Evolutionary conservation across 2,113 vertebrate species (phyloP), one percentile per base, ranked within the genome.

Genomic region (Ardeotis arabs): DNA sequence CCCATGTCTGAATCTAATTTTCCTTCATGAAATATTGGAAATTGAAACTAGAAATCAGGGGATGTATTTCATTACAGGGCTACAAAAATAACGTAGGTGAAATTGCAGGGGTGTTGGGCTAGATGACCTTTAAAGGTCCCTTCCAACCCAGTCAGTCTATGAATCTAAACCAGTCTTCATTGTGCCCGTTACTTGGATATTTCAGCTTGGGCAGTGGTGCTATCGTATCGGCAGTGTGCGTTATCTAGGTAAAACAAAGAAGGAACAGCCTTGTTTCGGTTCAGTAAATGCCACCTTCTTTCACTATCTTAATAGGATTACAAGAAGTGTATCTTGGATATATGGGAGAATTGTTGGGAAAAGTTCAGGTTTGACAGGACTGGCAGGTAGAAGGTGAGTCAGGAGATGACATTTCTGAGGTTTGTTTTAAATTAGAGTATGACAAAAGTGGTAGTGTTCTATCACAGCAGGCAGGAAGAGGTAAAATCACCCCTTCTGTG

Each of bases 391-490:
- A 60, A 70, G 72, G 22, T 92, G 86, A 94, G 72, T 96, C 68
- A 93, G 52, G 82, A 70, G 44, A 33, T 28, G 44, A 84, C 73
- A 41, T 86, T 90, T 88, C 75, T 89, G 96, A 95, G 92, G 92
- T 84, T 84, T 90, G 28, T 56, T 90, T 93, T 95, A 75, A 82
- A 70, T 94, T 67, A 89, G 67, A 20, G 28, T 66, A 47, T 87
- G 67, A 68, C 47, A 79, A 39, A 92, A 96, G 66, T 62, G 33
- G 58, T 79, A n/a, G 16, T 73, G 20, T 78, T 75, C 3, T 45
- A 70, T 89, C 78, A 67, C 27, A 78, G 25, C 18, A 63, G 62
- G 53, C 77, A 96, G 93, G 95, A 95, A 93, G 93, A 85, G 72
- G 70, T 93, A 37, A 84, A 79, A 44, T 84, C 62, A 68, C 5